These are phyloP conservation scores for Crotalus tigris DNA, from an alignment of 2,113 vertebrate species.

Conservation along the genomic window DNA sequence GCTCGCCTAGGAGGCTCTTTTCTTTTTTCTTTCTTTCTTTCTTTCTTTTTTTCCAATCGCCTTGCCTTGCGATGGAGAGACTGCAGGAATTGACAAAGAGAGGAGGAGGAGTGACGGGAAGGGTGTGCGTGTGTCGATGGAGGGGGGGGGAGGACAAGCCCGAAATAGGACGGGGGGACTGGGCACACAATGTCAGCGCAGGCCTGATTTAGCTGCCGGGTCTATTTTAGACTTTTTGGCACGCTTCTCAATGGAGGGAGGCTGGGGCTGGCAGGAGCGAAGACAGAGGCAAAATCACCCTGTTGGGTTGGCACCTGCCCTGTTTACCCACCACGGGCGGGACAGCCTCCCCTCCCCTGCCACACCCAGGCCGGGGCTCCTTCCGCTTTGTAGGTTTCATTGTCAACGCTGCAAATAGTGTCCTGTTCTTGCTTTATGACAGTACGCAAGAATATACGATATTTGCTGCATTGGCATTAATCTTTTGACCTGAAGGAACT, in stretches of 20 bases:
- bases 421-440: no score
- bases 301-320: no score
- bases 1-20: no score
- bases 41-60: neutral
- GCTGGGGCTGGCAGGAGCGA: neutral
- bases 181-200: neutral
- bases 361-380: no score
- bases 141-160: neutral
- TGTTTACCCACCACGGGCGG: no score
- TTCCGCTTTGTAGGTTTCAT: neutral
- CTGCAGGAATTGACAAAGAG: neutral
- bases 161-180: neutral
- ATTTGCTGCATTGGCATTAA: neutral
- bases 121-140: no score
- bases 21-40: no score
- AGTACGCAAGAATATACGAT: no score
- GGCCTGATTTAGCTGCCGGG: constrained; percentile 2
- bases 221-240: constrained; percentile 4
- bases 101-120: neutral
- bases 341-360: neutral
- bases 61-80: no score
- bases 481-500: constrained; percentile 23
- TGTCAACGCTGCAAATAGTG: no score
- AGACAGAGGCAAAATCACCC: neutral
- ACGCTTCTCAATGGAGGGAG: neutral